Conservation (phyloP, 2,113 vertebrate species). For the Lasiurus borealis region DNA sequence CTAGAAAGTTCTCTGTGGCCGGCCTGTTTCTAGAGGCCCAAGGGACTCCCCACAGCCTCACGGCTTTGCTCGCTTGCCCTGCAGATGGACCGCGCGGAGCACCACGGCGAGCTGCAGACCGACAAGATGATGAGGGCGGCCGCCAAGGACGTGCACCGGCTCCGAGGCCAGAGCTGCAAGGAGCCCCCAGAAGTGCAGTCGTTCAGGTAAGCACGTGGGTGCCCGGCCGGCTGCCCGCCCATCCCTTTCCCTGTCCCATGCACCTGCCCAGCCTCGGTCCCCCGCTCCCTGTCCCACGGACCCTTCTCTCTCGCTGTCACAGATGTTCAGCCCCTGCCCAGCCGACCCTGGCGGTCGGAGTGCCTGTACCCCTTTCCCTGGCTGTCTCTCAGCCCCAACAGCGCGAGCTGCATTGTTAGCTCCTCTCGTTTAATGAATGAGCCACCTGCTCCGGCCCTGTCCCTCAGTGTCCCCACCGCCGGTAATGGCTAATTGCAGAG, state of each 20-base stretch:
- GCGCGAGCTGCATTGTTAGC: constrained; percentile 31
- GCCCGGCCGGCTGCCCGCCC: background rate
- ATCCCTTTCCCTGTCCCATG: background rate
- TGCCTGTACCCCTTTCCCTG: background rate
- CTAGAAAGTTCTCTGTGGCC: background rate
- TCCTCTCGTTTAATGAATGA: constrained; percentile 67
- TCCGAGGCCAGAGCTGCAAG: constrained; percentile 94
- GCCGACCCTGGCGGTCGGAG: background rate
- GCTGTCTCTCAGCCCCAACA: constrained; percentile 34
- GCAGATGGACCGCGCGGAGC: constrained; percentile 91
- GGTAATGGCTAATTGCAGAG: background rate
- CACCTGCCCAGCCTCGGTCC: accelerated
- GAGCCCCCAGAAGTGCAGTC: constrained; percentile 96
- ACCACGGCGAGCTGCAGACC: constrained; percentile 92
- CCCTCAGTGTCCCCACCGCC: background rate
- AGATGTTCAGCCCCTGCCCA: background rate
- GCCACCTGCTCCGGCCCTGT: constrained; percentile 34
- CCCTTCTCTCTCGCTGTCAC: background rate
- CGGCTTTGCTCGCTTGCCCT: background rate
- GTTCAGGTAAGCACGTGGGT: constrained; percentile 90
- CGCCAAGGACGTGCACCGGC: constrained; percentile 96
- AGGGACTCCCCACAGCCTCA: background rate
- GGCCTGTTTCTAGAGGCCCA: background rate
- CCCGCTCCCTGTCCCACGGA: accelerated
- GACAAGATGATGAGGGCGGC: constrained; percentile 97